phyloP scores from a whole-genome alignment of 2,113 vertebrate genomes.

The Eublepharis macularius region DNA sequence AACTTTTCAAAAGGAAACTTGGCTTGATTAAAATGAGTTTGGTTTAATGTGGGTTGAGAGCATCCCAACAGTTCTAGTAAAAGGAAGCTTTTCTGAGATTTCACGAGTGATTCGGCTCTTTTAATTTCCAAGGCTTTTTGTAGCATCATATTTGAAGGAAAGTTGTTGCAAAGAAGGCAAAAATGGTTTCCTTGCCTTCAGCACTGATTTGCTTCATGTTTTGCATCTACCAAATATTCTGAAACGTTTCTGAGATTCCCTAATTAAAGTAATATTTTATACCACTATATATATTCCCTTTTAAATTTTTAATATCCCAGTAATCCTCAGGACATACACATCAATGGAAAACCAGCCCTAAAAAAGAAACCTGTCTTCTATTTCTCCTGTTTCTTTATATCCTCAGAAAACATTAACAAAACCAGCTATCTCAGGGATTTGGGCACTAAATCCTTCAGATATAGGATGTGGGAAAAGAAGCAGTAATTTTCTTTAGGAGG shows the following conservation, averaged over 20 bases:
- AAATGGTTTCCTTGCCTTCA: not conserved
- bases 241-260: not conserved
- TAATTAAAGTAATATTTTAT: not conserved
- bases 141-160: not conserved
- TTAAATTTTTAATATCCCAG: not conserved
- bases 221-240: not conserved
- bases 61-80: not conserved
- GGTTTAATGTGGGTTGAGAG: not conserved
- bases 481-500: not conserved
- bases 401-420: not conserved
- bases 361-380: not conserved
- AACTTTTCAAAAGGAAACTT: not conserved
- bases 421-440: not conserved
- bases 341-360: not conserved
- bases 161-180: not conserved
- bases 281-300: not conserved
- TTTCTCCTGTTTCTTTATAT: not conserved
- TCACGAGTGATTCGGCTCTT: not conserved
- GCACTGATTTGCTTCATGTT: not conserved
- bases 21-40: not conserved
- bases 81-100: not conserved
- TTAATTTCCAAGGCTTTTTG: not conserved
- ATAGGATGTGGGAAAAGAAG: too few species aligned
- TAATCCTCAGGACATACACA: not conserved
- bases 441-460: not conserved